Conservation (phyloP, 2,888 invertebrate species). For the Leptopilina myrica region DNA sequence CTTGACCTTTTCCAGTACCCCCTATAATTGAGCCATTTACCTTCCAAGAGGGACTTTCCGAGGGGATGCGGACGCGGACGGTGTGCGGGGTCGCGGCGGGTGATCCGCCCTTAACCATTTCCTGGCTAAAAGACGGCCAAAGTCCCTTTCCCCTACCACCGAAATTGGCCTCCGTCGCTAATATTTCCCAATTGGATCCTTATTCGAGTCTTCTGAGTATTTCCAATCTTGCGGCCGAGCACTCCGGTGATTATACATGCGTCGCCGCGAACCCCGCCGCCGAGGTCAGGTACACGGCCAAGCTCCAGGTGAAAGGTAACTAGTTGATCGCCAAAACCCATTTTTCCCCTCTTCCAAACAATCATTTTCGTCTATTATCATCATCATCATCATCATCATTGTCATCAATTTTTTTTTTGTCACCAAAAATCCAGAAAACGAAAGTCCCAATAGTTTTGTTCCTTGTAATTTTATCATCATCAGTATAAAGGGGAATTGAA, state of each 20-base stretch:
- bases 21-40: slow-evolving; percentile 91
- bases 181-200: slow-evolving; percentile 85
- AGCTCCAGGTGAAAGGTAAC: slow-evolving; percentile 90
- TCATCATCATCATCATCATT: no score
- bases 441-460: no score
- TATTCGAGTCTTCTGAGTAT: slow-evolving; percentile 88
- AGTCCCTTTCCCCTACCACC: slow-evolving; percentile 80
- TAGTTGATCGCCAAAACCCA: slow-evolving; percentile 70
- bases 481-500: no score
- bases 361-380: not conserved
- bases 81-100: slow-evolving; percentile 89
- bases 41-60: slow-evolving; percentile 89
- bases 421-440: no score
- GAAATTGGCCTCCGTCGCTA: slow-evolving; percentile 81
- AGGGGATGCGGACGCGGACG: slow-evolving; percentile 89
- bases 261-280: slow-evolving; percentile 88
- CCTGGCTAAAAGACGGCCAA: slow-evolving; percentile 90
- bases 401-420: no score
- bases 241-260: slow-evolving; percentile 88
- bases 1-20: slow-evolving; percentile 83
- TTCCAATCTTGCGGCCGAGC: slow-evolving; percentile 85
- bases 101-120: slow-evolving; percentile 87
- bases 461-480: no score
- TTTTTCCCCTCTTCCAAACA: slow-evolving; percentile 50
- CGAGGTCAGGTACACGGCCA: slow-evolving; percentile 88